Percentiles rank a stretch among this genome's conserved stretches.
phyloP scores from a whole-genome alignment of 1,140 invertebrate species.

The Heliconius eleuchia region DNA sequence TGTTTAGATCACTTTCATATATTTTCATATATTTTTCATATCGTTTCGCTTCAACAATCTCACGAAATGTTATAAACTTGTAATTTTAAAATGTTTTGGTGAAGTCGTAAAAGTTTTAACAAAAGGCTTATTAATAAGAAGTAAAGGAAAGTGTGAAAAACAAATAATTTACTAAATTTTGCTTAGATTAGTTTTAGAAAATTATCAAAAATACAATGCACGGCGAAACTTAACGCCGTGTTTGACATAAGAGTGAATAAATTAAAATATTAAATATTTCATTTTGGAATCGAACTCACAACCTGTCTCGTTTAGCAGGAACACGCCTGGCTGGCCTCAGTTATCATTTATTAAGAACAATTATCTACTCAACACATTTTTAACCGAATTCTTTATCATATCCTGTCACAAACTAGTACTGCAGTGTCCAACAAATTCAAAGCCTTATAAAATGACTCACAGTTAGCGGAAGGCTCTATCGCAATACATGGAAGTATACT shows the following conservation, averaged over 20 bases:
- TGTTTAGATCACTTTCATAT: background rate
- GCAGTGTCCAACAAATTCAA: background rate
- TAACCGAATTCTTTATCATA: too few species aligned
- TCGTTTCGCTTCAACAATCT: background rate
- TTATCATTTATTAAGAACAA: too few species aligned
- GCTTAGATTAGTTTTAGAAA: background rate
- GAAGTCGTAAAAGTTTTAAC: background rate
- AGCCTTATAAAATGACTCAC: background rate
- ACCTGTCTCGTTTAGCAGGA: too few species aligned
- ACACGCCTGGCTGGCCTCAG: too few species aligned
- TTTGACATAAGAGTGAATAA: too few species aligned
- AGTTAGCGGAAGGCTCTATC: slow-evolving; percentile 1
- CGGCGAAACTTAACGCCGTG: too few species aligned
- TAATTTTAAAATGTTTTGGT: background rate
- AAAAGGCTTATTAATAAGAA: background rate
- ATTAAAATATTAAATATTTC: too few species aligned
- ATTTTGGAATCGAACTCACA: too few species aligned
- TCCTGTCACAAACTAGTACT: too few species aligned
- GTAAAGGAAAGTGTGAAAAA: background rate
- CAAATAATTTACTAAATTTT: background rate
- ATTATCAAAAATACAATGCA: background rate
- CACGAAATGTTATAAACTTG: background rate
- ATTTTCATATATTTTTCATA: background rate
- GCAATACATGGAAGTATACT: slow-evolving; percentile 6
- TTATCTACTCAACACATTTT: too few species aligned